Evolutionary conservation across 37 sponge, comb jelly and placozoan genomes (phyloP).

Genomic region (Aplysina aerophoba): DNA sequence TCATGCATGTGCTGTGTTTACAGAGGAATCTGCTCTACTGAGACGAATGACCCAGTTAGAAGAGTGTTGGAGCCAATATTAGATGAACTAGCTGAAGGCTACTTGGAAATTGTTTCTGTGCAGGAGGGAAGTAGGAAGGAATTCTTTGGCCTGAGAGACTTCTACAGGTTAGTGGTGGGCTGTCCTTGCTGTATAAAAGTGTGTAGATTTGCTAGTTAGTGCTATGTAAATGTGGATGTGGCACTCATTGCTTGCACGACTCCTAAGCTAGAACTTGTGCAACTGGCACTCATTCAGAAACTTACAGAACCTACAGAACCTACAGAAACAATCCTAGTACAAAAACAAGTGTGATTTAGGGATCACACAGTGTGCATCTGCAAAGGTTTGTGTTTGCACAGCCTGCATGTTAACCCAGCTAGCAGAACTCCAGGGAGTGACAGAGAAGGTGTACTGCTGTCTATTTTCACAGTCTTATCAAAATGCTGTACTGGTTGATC

Average conservation of each 20-base stretch:
- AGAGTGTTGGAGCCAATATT: constrained; percentile 49
- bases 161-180: constrained; percentile 70
- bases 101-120: constrained; percentile 43
- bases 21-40: constrained; percentile 72
- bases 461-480: constrained; percentile 81
- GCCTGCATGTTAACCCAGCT: too few species aligned
- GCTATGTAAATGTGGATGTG: too few species aligned
- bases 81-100: constrained; percentile 70
- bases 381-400: too few species aligned
- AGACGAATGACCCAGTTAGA: constrained; percentile 46
- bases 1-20: neutral
- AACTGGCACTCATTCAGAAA: too few species aligned
- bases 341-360: too few species aligned
- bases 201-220: constrained; percentile 5
- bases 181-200: neutral
- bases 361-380: too few species aligned
- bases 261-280: too few species aligned
- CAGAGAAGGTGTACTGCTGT: too few species aligned
- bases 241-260: too few species aligned
- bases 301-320: too few species aligned
- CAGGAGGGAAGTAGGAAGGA: constrained; percentile 51
- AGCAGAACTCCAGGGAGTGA: too few species aligned
- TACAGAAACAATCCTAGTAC: too few species aligned
- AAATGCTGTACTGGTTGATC: constrained; percentile 90
- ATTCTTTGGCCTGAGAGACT: constrained; percentile 96